A percentile compares a stretch with the other conserved stretches of the same genome.
phyloP scores from a whole-genome alignment of 2,888 invertebrate species.

The Fragum whitleyi region DNA sequence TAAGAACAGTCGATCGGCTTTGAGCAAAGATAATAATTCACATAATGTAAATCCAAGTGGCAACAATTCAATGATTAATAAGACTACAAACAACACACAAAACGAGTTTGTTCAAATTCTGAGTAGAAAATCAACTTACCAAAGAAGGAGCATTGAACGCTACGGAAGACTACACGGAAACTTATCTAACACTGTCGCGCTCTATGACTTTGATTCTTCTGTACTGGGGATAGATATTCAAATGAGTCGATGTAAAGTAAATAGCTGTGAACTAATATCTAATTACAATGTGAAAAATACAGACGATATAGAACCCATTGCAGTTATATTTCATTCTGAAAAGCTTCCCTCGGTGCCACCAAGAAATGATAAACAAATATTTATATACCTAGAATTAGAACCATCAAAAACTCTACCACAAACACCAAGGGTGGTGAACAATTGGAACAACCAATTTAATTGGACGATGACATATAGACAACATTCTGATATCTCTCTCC shows the following conservation, averaged over 20 bases:
- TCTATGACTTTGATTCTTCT: slow-evolving; percentile 1
- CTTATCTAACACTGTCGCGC: neutral
- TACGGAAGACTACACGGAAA: neutral
- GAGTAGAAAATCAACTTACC: neutral
- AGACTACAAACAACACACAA: neutral
- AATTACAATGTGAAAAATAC: neutral
- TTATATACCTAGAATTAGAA: neutral
- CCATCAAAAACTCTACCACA: neutral
- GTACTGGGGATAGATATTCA: neutral
- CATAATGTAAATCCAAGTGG: too few relatives aligned
- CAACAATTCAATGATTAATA: neutral
- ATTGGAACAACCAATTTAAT: neutral
- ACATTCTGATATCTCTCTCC: neutral
- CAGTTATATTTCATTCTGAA: neutral
- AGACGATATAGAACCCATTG: neutral
- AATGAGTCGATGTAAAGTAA: neutral
- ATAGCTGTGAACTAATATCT: neutral
- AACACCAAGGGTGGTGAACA: neutral
- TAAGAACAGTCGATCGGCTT: too few relatives aligned
- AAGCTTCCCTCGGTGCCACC: neutral
- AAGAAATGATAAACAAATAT: neutral
- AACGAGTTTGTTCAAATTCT: neutral
- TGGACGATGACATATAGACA: slow-evolving; percentile 5
- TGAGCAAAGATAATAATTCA: too few relatives aligned
- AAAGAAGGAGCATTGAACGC: neutral